Conservation (phyloP, 2,113 vertebrate genomes). For the Spea bombifrons region DNA sequence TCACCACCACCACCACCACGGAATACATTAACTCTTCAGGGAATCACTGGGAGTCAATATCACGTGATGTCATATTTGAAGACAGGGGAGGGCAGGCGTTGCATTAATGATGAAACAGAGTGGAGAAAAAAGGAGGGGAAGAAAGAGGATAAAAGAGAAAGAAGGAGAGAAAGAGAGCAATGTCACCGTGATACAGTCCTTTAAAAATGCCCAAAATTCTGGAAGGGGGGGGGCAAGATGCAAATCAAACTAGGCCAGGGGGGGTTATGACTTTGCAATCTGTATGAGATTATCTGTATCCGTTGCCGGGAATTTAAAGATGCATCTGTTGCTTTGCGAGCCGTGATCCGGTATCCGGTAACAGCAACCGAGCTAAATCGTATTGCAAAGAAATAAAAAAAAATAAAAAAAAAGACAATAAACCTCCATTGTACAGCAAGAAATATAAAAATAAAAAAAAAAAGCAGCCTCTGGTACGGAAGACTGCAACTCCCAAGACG, state of each 20-base stretch:
- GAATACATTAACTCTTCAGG: conserved; percentile 19
- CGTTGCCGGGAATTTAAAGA: conserved; percentile 21
- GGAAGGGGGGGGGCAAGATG: background rate
- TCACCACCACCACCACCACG: no score
- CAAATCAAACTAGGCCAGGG: conserved; percentile 18
- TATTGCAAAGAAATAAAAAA: no score
- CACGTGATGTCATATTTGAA: conserved; percentile 28
- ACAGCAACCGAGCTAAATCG: no score
- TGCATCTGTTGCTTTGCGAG: conserved; percentile 33
- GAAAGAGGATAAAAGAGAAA: background rate
- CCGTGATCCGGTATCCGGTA: conserved; percentile 3
- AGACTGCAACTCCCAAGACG: no score
- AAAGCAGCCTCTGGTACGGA: no score
- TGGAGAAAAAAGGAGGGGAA: background rate
- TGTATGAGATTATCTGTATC: conserved; percentile 41
- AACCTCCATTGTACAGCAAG: no score
- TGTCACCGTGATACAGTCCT: conserved; percentile 26
- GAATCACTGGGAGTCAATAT: conserved; percentile 26
- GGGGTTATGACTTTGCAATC: conserved; percentile 40
- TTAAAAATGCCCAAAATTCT: background rate
- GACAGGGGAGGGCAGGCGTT: conserved; percentile 10
- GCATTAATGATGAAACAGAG: conserved; percentile 31
- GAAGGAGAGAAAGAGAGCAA: conserved; percentile 15
- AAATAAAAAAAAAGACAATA: no score
- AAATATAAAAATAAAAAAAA: no score